Evolutionary conservation across 2,113 vertebrate species (phyloP), one percentile per base, ranked within the genome.

Genomic region (Oncorhynchus keta): DNA sequence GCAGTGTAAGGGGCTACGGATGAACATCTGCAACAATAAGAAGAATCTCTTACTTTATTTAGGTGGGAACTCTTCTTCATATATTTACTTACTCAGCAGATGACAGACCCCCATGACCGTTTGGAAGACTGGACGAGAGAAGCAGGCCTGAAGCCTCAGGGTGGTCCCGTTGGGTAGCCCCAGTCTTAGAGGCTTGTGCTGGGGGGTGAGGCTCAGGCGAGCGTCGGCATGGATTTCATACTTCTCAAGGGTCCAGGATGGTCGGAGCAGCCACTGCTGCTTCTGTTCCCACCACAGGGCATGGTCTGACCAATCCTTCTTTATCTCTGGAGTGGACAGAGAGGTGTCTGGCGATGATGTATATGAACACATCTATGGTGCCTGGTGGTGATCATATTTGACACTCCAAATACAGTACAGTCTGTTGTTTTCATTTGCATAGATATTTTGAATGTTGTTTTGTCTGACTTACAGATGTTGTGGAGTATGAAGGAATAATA

Each of bases 201-300:
- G 94, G 0, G 92, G 81, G 61, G 22, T 93, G 14, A 93, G 94
- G 72, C 76, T 81, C 14, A 95, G 90, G 13, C 89, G 90, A 49
- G 94, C 94, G 0, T 94, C 93, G 0, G 94, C 94, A 73, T 93
- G 87, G 72, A 95, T 86, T 1, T 93, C 94, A 0, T 92, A 94
- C 76, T 95, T 95, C 77, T 95, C 94, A 84, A 95, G 85, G 0
- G 94, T 92, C 94, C 94, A 95, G 83, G 90, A 88, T 0, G 93
- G 93, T 75, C 89, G 92, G 72, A 95, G 83, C 22, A 95, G 82
- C 94, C 94, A 95, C 7, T 76, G 85, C 18, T 79, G 87, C 62
- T 95, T 95, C 89, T 95, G 94, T n/a, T 95, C 92, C 94, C 94
- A 95, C 94, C 94, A 95, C 8, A 95, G 80, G 20, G 88, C 94